Base-by-base conservation (phyloP, 1,140 invertebrate genomes). In the Leptoteleia sp. region DNA sequence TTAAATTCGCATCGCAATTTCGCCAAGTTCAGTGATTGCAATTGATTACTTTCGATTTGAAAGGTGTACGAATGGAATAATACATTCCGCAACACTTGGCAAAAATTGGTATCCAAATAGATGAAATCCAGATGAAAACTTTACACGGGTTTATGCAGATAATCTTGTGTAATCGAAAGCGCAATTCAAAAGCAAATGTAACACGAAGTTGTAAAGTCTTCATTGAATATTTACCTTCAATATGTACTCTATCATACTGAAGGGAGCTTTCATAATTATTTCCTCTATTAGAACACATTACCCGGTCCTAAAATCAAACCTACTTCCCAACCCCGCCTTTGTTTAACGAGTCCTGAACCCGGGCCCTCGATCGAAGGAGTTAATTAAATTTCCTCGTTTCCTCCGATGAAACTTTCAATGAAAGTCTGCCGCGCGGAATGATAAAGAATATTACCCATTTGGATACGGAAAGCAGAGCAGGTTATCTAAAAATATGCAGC, bases 401-500 rank as follows among this genome's bases (percentile, higher is more conserved):
- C n/a, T n/a, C n/a, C n/a, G n/a, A n/a, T n/a, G n/a, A n/a, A n/a
- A n/a, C n/a, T n/a, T n/a, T n/a, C n/a, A n/a, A n/a, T n/a, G n/a
- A 35, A 35, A 35, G 1, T 1, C 8, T 9, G 3, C 9, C 29
- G 8, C 8, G 9, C 9, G 9, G 33, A 13, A 35, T 12, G 11
- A 13, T 13, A 35, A 35, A 35, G n/a, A 35, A 11, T 11, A 35
- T 35, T 13, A 35, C 1, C 33, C 33, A 11, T 35, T 35, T 35
- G 11, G 3, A 35, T 35, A 12, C 15, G 37, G 7, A 38, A 38
- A 57, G 13, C 40, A 25, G 27, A 38, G 33, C 33, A 59, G 38
- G 54, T 59, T 57, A 70, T 71, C 37, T 71, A 71, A 71, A 61
- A 71, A 71, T 71, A 71, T 48, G 37, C 35, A 5, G 31, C 13